Base-by-base conservation (phyloP, 2,113 vertebrate species). In the Origma solitaria region DNA sequence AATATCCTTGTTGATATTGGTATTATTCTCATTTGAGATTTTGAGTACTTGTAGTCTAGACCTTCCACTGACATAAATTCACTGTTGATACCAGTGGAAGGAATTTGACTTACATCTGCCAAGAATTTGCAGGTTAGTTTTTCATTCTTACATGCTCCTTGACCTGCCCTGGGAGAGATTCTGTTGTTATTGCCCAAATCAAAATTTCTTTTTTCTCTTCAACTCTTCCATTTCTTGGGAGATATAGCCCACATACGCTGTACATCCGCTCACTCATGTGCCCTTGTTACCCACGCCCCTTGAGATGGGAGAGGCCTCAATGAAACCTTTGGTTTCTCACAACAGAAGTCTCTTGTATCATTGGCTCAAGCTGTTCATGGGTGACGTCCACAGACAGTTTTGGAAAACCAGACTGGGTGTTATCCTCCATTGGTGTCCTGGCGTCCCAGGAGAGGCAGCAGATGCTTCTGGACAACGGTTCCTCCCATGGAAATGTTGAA, bases 281-380 rank as follows among this genome's bases (percentile, higher is more conserved):
- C n/a, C 30, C 0, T 0, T 13, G 28, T 56, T 57, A 47, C 16
- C 37, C 24, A 24, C 60, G n/a, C 24, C 15, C 17, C 44, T 62
- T 44, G 27, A 85, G 13, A 17, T 76, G 49, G 23, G 22, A 44
- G 23, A 70, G 6, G 8, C 22, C 11, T 60, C 60, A 68, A 2
- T 71, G 49, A 65, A 95, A 81, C 35, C 27, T 94, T 51, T 92
- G 73, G 16, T 92, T 96, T 92, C 65, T 89, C 49, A 1, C 70
- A 17, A 62, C 80, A 98, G 97, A 96, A 65, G 51, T 62, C n/a
- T 91, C 95, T 45, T 98, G 97, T 72, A 16, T 72, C 88, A 73
- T 95, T 3, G 91, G 96, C 56, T 96, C 93, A 44, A 95, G 95
- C 90, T 98, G 97, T 22, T 96, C 97, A 12, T 98, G 97, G 97